A percentile compares a stretch with the other conserved stretches of the same genome.
These are phyloP conservation scores for Gymnorhina tibicen DNA, from an alignment of 2,113 vertebrate species.

Conservation along the genomic window DNA sequence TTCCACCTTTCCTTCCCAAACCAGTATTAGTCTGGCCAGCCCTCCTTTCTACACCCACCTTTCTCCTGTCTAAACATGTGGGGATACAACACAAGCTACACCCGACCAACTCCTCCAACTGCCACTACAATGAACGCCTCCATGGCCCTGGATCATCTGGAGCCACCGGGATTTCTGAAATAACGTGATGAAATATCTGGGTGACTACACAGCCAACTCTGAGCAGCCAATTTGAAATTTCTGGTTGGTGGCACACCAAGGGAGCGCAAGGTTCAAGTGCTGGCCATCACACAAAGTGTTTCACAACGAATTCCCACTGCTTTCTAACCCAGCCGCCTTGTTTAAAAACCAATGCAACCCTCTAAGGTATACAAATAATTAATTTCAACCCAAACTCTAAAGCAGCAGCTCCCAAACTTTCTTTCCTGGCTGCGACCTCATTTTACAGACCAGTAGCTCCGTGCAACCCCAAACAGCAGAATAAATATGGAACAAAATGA, in stretches of 20 bases:
- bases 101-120: neutral
- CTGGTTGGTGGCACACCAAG: neutral
- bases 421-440: neutral
- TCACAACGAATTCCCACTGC: neutral
- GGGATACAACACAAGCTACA: neutral
- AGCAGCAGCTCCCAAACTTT: constrained; percentile 37
- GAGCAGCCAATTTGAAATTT: constrained; percentile 4
- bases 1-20: neutral
- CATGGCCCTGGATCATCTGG: neutral
- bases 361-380: constrained; percentile 42
- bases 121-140: neutral
- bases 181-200: neutral
- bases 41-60: neutral
- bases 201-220: neutral
- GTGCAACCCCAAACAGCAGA: neutral
- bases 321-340: constrained; percentile 21
- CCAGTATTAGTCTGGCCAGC: neutral
- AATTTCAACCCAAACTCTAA: constrained; percentile 7
- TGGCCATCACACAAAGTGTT: neutral
- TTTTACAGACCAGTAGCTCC: constrained; percentile 30
- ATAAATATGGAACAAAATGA: constrained; percentile 22
- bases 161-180: neutral
- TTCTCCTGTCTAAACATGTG: neutral
- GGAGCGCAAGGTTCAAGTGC: neutral
- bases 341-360: constrained; percentile 13